A percentile compares a stretch with the other conserved stretches of the same genome.
phyloP scores from a whole-genome alignment of 2,113 vertebrate genomes.

The Athene cunicularia region DNA sequence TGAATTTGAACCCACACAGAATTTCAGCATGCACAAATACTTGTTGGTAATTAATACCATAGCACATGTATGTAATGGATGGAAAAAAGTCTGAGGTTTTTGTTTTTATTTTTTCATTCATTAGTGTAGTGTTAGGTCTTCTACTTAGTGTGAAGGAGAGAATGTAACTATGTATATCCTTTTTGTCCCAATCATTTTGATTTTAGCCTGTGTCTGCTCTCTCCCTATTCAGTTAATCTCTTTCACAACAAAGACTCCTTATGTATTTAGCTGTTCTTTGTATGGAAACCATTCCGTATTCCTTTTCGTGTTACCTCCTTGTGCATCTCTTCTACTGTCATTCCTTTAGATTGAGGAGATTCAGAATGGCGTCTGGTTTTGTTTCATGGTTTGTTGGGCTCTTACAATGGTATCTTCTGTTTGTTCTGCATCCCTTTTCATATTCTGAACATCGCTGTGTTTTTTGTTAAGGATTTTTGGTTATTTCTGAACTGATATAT shows the following conservation, averaged over 20 bases:
- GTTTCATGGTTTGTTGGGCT: not conserved
- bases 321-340: not conserved
- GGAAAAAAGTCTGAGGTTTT: not conserved
- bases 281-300: not conserved
- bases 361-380: not conserved
- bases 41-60: slow-evolving; percentile 30
- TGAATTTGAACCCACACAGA: slow-evolving; percentile 13
- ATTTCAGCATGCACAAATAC: not conserved
- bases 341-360: not conserved
- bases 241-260: not conserved
- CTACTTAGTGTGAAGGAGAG: not conserved
- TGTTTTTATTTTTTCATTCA: not conserved
- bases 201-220: not conserved
- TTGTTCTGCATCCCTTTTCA: not conserved
- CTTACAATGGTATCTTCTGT: not conserved
- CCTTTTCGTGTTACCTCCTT: not conserved
- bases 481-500: not conserved
- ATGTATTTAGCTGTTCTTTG: not conserved
- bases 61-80: not conserved
- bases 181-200: not conserved
- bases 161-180: not conserved
- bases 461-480: not conserved
- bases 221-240: not conserved
- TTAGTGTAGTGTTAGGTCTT: not conserved
- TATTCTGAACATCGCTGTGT: not conserved